A percentile compares a stretch with the other conserved stretches of the same genome.
phyloP scores from a whole-genome alignment of 1,140 invertebrate species.

The Drosophila sulfurigaster region DNA sequence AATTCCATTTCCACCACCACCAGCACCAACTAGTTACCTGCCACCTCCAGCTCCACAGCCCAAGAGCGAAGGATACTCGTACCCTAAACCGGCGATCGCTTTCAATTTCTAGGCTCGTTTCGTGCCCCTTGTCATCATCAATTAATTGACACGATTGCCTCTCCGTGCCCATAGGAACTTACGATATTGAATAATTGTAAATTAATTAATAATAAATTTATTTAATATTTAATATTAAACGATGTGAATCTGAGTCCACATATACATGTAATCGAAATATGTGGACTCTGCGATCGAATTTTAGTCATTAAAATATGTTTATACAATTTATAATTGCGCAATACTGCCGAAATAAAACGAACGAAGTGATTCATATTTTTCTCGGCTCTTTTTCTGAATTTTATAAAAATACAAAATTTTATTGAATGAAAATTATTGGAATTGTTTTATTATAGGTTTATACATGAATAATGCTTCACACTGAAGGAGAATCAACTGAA shows the following conservation, averaged over 20 bases:
- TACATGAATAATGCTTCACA: no score
- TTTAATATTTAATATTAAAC: slow-evolving; percentile 74
- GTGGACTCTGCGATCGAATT: slow-evolving; percentile 69
- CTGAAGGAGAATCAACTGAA: no score
- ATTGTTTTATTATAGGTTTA: background rate
- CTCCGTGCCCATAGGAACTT: slow-evolving; percentile 75
- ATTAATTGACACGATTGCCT: slow-evolving; percentile 76
- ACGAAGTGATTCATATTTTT: slow-evolving; percentile 50
- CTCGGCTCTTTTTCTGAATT: background rate
- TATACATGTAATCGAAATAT: background rate
- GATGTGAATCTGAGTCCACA: slow-evolving; percentile 59
- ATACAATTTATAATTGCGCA: slow-evolving; percentile 67
- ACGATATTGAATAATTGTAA: slow-evolving; percentile 79
- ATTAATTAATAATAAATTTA: slow-evolving; percentile 79
- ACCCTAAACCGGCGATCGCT: slow-evolving; percentile 68
- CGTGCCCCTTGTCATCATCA: slow-evolving; percentile 48
- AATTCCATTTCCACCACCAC: slow-evolving; percentile 58
- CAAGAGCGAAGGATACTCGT: slow-evolving; percentile 65
- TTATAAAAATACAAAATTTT: background rate
- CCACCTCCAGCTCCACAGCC: slow-evolving; percentile 53
- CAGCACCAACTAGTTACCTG: slow-evolving; percentile 39
- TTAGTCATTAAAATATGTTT: slow-evolving; percentile 83
- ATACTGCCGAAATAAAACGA: slow-evolving; percentile 70
- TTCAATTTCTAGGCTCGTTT: slow-evolving; percentile 57
- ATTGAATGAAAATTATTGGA: background rate